Evolutionary conservation across 2,113 vertebrate genomes (phyloP).

Genomic region (Clarias magur): DNA sequence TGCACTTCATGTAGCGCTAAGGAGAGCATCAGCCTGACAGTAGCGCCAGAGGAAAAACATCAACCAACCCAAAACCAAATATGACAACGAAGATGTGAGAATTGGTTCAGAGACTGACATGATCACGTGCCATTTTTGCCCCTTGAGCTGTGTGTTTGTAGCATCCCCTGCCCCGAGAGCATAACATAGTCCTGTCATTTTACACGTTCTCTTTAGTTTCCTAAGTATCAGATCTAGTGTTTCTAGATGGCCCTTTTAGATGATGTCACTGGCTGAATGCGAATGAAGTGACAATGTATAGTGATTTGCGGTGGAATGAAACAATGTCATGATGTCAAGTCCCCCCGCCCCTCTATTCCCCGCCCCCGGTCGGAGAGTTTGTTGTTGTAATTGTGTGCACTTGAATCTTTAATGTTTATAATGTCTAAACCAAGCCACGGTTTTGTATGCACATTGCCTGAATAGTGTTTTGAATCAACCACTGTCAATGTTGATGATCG

Average conservation of each 20-base stretch:
- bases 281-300: conserved; percentile 56
- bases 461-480: conserved; percentile 56
- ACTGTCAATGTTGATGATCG: conserved; percentile 55
- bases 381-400: conserved; percentile 58
- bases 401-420: conserved; percentile 57
- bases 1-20: conserved; percentile 91
- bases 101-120: conserved; percentile 54
- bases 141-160: conserved; percentile 49
- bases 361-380: conserved; percentile 50
- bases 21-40: conserved; percentile 55
- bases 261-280: conserved; percentile 55
- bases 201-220: conserved; percentile 53
- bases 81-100: conserved; percentile 58
- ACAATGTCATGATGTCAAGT: conserved; percentile 58
- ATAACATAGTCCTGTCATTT: conserved; percentile 52
- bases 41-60: conserved; percentile 56
- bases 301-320: conserved; percentile 58
- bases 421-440: conserved; percentile 60
- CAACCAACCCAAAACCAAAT: conserved; percentile 68
- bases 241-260: conserved; percentile 54
- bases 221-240: conserved; percentile 55
- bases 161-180: conserved; percentile 32
- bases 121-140: conserved; percentile 46
- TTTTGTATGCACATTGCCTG: conserved; percentile 60
- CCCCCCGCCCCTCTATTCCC: conserved; percentile 28